Percentiles rank a stretch among this genome's conserved stretches.
Evolutionary conservation across 1,140 invertebrate genomes (phyloP).

Genomic region (Drosophila parvula): DNA sequence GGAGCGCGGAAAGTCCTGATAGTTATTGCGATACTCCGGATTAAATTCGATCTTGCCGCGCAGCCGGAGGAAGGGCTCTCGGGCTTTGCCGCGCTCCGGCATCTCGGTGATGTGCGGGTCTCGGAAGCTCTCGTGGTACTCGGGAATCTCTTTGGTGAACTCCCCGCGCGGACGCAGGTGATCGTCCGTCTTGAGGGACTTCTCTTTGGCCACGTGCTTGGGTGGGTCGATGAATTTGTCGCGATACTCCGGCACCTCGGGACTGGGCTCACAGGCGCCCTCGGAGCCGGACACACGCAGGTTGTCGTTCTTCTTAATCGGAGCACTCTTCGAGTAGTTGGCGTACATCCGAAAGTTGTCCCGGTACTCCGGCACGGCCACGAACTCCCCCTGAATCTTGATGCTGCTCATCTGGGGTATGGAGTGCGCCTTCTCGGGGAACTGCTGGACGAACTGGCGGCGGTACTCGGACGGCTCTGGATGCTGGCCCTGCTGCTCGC

Average conservation of each 20-base stretch:
- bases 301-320: conserved; percentile 80
- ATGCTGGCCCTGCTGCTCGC: conserved; percentile 43
- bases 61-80: conserved; percentile 73
- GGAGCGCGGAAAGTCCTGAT: conserved; percentile 76
- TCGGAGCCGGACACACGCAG: conserved; percentile 70
- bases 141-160: conserved; percentile 78
- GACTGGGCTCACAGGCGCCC: conserved; percentile 10
- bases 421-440: conserved; percentile 79
- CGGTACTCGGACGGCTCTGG: conserved; percentile 74
- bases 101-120: conserved; percentile 80
- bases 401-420: conserved; percentile 82
- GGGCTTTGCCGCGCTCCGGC: conserved; percentile 78
- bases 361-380: conserved; percentile 75
- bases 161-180: conserved; percentile 74
- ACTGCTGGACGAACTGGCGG: conserved; percentile 74
- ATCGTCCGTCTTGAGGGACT: conserved; percentile 74
- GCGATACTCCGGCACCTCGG: conserved; percentile 72
- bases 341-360: conserved; percentile 82
- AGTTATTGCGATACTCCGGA: conserved; percentile 81
- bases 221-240: conserved; percentile 78
- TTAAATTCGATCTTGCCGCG: conserved; percentile 83
- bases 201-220: conserved; percentile 70
- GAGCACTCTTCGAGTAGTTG: conserved; percentile 78
- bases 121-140: conserved; percentile 83
- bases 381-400: conserved; percentile 75